Conservation (phyloP, 1,140 invertebrate species). For the Drosophila micromelanica region DNA sequence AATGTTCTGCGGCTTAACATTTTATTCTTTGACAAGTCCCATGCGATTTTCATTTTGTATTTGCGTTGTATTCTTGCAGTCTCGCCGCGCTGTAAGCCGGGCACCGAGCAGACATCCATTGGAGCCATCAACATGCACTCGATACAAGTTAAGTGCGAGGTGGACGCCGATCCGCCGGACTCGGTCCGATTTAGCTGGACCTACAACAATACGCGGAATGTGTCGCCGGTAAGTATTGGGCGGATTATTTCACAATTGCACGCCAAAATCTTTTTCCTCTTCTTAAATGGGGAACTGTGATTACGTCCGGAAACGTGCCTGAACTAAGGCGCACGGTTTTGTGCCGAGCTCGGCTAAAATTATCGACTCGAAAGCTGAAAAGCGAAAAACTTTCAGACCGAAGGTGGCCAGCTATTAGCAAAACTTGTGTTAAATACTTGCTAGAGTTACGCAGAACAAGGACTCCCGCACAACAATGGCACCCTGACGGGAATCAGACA, state of each 20-base stretch:
- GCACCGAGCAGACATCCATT: conserved; percentile 86
- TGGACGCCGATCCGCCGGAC: conserved; percentile 92
- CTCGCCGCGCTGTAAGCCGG: conserved; percentile 87
- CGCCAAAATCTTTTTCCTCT: background rate
- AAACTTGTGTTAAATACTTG: conserved; percentile 76
- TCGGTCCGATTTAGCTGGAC: conserved; percentile 92
- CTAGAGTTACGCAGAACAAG: background rate
- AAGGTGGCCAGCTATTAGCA: conserved; percentile 59
- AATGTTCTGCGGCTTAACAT: conserved; percentile 61
- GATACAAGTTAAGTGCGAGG: conserved; percentile 90
- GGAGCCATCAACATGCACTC: conserved; percentile 87
- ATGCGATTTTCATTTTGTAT: conserved; percentile 37
- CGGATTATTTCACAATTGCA: conserved; percentile 2
- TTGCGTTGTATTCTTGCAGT: conserved; percentile 84
- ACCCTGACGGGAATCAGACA: conserved; percentile 37
- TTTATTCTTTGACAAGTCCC: conserved; percentile 17
- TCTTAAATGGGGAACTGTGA: conserved; percentile 24
- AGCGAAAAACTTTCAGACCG: conserved; percentile 31
- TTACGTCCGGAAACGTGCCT: conserved; percentile 23
- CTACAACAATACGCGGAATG: conserved; percentile 90
- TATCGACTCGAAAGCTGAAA: conserved; percentile 26
- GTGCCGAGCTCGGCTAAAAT: conserved; percentile 9
- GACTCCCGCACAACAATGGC: conserved; percentile 48
- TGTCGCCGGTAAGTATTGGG: conserved; percentile 86
- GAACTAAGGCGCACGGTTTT: background rate